Conservation (phyloP, 2,888 invertebrate species). For the Chromoteleia sp. region DNA sequence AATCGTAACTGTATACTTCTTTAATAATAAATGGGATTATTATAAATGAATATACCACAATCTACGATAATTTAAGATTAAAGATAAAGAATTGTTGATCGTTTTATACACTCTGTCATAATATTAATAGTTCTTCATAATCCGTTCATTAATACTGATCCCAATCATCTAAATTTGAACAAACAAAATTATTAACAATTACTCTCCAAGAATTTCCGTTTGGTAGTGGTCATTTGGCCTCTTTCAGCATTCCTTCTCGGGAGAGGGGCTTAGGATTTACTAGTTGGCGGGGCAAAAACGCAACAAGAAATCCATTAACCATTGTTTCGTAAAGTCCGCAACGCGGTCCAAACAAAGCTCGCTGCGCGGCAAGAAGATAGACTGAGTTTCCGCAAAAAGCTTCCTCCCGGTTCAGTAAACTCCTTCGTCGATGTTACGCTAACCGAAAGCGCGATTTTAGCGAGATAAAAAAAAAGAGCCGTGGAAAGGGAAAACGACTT, state of each 20-base stretch:
- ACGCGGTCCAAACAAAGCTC: constrained; percentile 68
- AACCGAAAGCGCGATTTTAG: constrained; percentile 64
- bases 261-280: constrained; percentile 62
- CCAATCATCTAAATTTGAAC: constrained; percentile 23
- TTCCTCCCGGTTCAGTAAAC: constrained; percentile 60
- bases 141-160: constrained; percentile 4
- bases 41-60: no score
- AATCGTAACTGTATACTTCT: no score
- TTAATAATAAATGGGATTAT: no score
- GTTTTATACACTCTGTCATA: no score
- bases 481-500: constrained; percentile 6
- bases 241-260: constrained; percentile 37
- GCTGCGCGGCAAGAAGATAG: constrained; percentile 65
- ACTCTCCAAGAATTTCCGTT: constrained; percentile 33
- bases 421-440: constrained; percentile 60
- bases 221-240: constrained; percentile 44
- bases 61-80: no score
- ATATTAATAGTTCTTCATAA: background rate
- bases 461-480: constrained; percentile 36
- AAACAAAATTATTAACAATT: constrained; percentile 56
- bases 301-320: constrained; percentile 70
- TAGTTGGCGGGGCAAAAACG: constrained; percentile 56
- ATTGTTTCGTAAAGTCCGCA: constrained; percentile 70
- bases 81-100: no score
- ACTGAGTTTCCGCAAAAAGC: constrained; percentile 71